Evolutionary conservation across 1,140 invertebrate genomes (phyloP).

Genomic region (Cataglyphis hispanica): DNA sequence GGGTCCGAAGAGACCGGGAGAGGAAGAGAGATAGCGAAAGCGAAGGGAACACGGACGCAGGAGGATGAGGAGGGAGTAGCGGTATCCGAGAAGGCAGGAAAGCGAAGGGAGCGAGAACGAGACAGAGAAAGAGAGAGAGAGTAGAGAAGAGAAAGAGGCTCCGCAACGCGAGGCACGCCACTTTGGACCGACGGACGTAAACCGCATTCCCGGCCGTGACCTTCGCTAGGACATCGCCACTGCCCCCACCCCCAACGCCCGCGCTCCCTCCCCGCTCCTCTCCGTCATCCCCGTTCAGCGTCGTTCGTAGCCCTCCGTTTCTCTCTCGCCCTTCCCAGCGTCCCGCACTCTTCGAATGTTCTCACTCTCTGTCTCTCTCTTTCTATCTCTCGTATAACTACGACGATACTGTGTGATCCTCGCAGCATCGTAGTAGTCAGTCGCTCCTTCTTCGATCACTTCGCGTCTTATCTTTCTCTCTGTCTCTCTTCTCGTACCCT

Average conservation of each 20-base stretch:
- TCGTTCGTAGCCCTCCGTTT: constrained; percentile 66
- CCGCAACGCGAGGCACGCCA: constrained; percentile 79
- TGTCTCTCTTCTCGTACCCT: constrained; percentile 30
- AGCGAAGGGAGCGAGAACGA: constrained; percentile 49
- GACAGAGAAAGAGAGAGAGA: constrained; percentile 5
- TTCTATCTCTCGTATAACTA: constrained; percentile 27
- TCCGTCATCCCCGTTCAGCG: constrained; percentile 52
- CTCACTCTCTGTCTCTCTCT: constrained; percentile 50
- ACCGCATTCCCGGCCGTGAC: constrained; percentile 87
- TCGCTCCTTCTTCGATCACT: constrained; percentile 53
- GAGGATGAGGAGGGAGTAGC: constrained; percentile 42
- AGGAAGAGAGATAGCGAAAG: constrained; percentile 32
- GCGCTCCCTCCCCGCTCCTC: constrained; percentile 48
- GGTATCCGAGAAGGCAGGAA: constrained; percentile 60
- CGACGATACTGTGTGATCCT: constrained; percentile 26
- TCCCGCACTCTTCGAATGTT: constrained; percentile 37
- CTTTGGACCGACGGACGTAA: constrained; percentile 84
- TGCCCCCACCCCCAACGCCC: constrained; percentile 75
- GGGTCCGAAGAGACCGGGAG: constrained; percentile 32
- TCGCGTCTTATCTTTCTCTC: constrained; percentile 24
- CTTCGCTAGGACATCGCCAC: constrained; percentile 87
- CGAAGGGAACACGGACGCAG: constrained; percentile 30
- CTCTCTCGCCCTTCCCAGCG: constrained; percentile 41
- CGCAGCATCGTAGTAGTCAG: constrained; percentile 64
- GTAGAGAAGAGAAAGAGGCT: constrained; percentile 56